Evolutionary conservation across 2,113 vertebrate genomes (phyloP).

Genomic region (Thamnaconus septentrionalis): DNA sequence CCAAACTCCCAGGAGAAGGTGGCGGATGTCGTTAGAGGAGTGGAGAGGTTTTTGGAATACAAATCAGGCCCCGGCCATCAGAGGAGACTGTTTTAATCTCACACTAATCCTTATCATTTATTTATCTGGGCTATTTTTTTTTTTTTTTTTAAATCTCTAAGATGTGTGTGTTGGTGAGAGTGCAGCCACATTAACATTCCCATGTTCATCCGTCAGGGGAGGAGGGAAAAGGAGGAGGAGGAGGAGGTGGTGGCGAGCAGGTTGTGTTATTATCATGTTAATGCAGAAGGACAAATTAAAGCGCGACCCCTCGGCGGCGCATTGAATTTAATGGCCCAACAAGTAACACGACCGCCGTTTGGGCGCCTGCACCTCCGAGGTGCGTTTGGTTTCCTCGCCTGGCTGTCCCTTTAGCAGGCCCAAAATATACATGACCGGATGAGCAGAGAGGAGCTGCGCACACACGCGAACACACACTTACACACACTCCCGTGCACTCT

Average conservation of each 20-base stretch:
- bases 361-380: no score
- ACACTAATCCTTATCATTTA: conserved; percentile 61
- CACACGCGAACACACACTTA: neutral
- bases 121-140: conserved; percentile 51
- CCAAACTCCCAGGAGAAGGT: conserved; percentile 32
- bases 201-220: conserved; percentile 29
- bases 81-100: conserved; percentile 10
- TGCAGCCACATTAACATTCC: conserved; percentile 31
- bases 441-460: neutral
- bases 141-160: conserved; percentile 3
- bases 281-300: conserved; percentile 54
- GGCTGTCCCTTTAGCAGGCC: neutral
- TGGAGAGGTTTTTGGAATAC: conserved; percentile 40
- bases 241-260: conserved; percentile 9
- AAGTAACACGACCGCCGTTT: neutral
- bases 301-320: conserved; percentile 44
- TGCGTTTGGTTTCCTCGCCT: no score
- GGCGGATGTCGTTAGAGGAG: conserved; percentile 51
- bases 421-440: conserved; percentile 24
- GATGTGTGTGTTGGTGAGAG: conserved; percentile 6
- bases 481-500: neutral
- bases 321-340: conserved; percentile 52
- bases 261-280: conserved; percentile 61
- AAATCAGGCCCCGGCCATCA: conserved; percentile 40
- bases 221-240: no score